Evolutionary conservation across 2,888 invertebrate genomes (phyloP).

Genomic region (Dermolepida albohirtum): DNA sequence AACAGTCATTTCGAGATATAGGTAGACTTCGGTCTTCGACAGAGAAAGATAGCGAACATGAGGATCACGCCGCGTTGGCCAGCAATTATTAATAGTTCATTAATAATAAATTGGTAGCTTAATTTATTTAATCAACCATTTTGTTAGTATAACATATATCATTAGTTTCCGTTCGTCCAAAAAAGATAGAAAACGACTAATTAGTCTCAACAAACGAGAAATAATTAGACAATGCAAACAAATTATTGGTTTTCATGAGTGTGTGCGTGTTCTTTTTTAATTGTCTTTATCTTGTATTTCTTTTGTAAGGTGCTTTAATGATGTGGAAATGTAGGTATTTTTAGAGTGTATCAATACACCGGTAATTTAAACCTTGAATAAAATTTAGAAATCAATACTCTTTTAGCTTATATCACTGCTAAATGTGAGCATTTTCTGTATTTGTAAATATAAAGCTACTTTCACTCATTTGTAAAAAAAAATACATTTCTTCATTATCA

Average conservation of each 20-base stretch:
- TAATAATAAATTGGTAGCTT: constrained; percentile 45
- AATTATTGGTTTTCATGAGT: constrained; percentile 20
- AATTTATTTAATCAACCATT: constrained; percentile 45
- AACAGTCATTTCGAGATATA: not conserved
- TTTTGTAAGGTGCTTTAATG: constrained; percentile 16
- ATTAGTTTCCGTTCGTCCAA: constrained; percentile 37
- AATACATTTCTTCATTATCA: no score
- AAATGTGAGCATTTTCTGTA: no score
- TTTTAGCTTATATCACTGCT: no score
- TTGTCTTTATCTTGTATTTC: constrained; percentile 15
- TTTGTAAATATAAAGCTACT: no score
- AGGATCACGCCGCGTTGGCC: constrained; percentile 21
- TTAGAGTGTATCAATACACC: no score
- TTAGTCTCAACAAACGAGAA: constrained; percentile 43
- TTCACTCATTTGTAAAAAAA: no score
- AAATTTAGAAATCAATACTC: no score
- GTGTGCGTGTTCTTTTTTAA: not conserved
- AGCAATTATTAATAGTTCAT: constrained; percentile 44
- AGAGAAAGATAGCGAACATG: constrained; percentile 22
- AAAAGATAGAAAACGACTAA: constrained; percentile 41
- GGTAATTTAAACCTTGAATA: no score
- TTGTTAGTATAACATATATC: constrained; percentile 42
- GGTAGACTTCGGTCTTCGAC: not conserved
- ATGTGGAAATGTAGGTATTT: constrained; percentile 7
- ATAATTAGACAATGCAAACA: constrained; percentile 45